Base-by-base conservation (phyloP, 2,113 vertebrate species). In the Tetrax tetrax region DNA sequence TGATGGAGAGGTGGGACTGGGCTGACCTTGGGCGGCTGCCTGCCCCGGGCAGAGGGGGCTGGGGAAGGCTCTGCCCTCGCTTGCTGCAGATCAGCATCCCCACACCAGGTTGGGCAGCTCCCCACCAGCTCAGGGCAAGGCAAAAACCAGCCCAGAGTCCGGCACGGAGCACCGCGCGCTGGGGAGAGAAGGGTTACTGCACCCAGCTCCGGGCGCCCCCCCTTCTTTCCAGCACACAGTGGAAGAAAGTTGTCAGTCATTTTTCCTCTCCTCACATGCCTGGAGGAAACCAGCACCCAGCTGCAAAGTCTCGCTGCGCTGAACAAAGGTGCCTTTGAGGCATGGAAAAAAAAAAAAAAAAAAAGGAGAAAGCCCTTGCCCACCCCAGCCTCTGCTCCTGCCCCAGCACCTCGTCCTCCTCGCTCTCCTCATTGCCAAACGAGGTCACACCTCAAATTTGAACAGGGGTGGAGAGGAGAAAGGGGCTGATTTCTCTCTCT, bases 241-340 rank as follows among this genome's bases (percentile, higher is more conserved):
- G 89, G 87, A 95, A 87, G 94, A 93, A 95, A 94, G 27, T 9
- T 78, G 80, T 78, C 89, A 85, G 79, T 11, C 59, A 33, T 69
- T 72, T 84, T 83, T 89, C 57, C 83, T 90, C 69, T 78, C 70
- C 90, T 75, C 60, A 2, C 24, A 7, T 68, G 95, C 80, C 72
- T 56, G 60, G 60, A 91, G 65, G 85, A 93, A 95, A 61, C 29
- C 8, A 83, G 83, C 90, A 70, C 90, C 72, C 89, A 53, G 83
- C 77, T 20, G 6, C 35, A 75, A 41, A 50, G 41, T 61, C 87
- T 71, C 35, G 1, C 70, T 19, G 65, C 4, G 16, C 56, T 33
- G 43, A 80, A 92, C 96, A 93, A 95, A 93, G 63, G 72, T 91
- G 88, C n/a, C 74, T 96, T 96, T 94, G 80, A 96, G 94, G 0